phyloP scores from a whole-genome alignment of 92 coral and sea anemone genomes.

The Zoanthus sociatus region DNA sequence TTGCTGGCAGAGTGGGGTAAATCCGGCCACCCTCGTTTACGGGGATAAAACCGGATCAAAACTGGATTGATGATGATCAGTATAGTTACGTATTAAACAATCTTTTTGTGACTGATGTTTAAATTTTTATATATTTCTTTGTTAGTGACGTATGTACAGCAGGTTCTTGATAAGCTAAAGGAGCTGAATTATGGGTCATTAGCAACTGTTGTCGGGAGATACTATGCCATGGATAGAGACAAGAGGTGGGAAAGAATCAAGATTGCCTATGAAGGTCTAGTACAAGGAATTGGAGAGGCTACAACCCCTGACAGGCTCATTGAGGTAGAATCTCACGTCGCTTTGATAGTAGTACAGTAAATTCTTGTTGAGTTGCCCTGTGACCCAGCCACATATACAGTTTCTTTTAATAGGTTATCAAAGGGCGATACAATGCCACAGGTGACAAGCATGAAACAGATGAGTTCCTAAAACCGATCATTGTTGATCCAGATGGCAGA shows the following conservation, averaged over 20 bases:
- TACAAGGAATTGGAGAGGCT: conserved; percentile 89
- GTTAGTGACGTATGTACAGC: conserved; percentile 88
- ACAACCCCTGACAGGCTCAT: conserved; percentile 87
- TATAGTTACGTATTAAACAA: too few relatives aligned
- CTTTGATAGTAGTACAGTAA: background rate
- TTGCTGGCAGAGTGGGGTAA: too few relatives aligned
- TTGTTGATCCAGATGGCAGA: conserved; percentile 92
- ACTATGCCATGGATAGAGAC: conserved; percentile 99
- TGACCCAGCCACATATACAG: background rate
- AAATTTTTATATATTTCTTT: background rate
- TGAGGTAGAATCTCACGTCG: conserved; percentile 59
- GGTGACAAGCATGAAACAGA: conserved; percentile 95
- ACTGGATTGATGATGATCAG: too few relatives aligned
- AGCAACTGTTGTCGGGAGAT: conserved; percentile 90
- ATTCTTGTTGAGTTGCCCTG: background rate
- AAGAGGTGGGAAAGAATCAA: conserved; percentile 98
- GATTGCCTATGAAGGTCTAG: conserved; percentile 97
- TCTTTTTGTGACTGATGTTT: too few relatives aligned
- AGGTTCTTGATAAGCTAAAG: conserved; percentile 86
- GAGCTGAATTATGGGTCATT: conserved; percentile 95
- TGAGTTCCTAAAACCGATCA: conserved; percentile 95
- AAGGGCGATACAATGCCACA: conserved; percentile 88
- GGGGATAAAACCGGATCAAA: too few relatives aligned
- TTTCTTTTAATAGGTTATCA: conserved; percentile 71
- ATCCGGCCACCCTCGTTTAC: too few relatives aligned